Base-by-base conservation (phyloP, 1,140 invertebrate genomes). In the Aphelinus atriplicis region DNA sequence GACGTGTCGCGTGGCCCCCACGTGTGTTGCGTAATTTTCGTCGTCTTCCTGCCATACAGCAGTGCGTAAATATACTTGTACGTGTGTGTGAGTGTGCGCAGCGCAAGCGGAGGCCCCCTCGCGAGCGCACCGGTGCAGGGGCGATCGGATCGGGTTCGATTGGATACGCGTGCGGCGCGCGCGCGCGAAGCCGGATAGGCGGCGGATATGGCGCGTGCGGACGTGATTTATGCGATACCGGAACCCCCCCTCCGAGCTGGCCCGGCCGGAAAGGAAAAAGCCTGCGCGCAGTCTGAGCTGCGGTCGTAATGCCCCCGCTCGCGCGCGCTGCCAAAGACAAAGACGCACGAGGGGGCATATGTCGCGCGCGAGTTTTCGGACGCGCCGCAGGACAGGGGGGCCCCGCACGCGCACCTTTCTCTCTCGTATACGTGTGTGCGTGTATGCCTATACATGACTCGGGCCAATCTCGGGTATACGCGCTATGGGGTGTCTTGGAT, bases 211-310 rank as follows among this genome's bases (percentile, higher is more conserved):
- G 76, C 71, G 76, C 75, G 77, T 78, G 78, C 80, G 81, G 81
- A 84, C 84, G 83, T 84, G 84, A 85, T 85, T 85, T 84, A 85
- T 84, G 80, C 80, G 81, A 83, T 81, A 83, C 81, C 82, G 82
- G 83, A 85, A 85, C 82, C 81, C 82, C 71, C 67, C 7, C 42
- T 43, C 9, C 45, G 26, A 43, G 66, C 3, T 7, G 51, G 9
- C 26, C 51, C 51, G 65, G 48, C 50, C 48, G 50, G 50, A 51
- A 66, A 9, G 64, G 4, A 71, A 46, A 5, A 55, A 55, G 61
- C 53, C 6, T 1, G 9, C 7, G 50, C 5, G 10, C 51, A 45
- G 10, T 43, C 60, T 61, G 42, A 58, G 50, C 64, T 47, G 42
- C 53, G 42, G 26, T 7, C 10, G 42, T 60, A 57, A 48, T 58